Base-by-base conservation (phyloP, 2,113 vertebrate species). In the Pachypanchax playfairii region DNA sequence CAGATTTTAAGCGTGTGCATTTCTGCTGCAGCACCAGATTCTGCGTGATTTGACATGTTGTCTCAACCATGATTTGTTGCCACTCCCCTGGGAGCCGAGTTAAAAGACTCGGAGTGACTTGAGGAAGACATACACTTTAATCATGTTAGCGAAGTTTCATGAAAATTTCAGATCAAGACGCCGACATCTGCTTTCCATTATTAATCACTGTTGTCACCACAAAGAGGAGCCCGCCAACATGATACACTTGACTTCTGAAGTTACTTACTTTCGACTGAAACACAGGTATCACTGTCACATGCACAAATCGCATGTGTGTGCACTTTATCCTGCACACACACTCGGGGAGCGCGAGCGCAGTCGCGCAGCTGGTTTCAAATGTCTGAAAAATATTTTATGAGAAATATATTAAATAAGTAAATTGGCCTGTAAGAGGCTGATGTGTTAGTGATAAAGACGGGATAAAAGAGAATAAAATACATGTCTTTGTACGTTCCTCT, bases 51-150 rank as follows among this genome's bases (percentile, higher is more conserved):
- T 90, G 88, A 90, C 87, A 69, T 86, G 87, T 86, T 86, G 88
- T 87, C 88, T 90, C 85, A 87, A 78, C 72, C 82, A 58, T 86
- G 85, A 87, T 88, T 90, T 88, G 88, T 85, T 87, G 84, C 85
- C 82, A 75, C 82, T 88, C 85, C 88, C 87, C 54, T 20, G 79
- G 52, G 85, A 88, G 78, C 76, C 28, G 56, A 84, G 85, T 83
- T 87, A 87, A 86, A 87, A 85, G 88, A 87, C 80, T 83, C 58
- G 7, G 68, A 87, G 87, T 85, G 85, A 90, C 84, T 88, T 28
- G 73, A 84, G 84, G 84, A 87, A 87, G 87, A 87, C 84, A 38
- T 78, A 83, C 85, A 87, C 88, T 90, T 90, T 90, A 90, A 90
- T 90, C 88, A 90, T 77, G 82, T 66, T 76, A 75, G 85, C 70